Conservation (phyloP, 2,888 invertebrate species). For the Scaptodrosophila latifasciaeformis region DNA sequence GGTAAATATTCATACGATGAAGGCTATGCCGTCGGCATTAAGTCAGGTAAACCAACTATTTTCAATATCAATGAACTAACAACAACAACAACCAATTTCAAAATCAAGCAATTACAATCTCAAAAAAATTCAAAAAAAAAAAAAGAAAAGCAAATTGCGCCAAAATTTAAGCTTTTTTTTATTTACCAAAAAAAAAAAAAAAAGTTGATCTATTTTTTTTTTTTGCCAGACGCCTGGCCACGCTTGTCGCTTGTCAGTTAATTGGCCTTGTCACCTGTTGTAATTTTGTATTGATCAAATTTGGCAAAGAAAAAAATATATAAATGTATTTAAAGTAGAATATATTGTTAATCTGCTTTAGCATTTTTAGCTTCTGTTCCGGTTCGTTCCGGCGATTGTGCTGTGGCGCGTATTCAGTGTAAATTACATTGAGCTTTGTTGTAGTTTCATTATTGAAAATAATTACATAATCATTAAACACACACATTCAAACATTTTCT, state of each 20-base stretch:
- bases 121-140: no score
- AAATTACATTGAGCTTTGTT: constrained; percentile 55
- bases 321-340: neutral
- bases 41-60: constrained; percentile 75
- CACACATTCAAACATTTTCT: neutral
- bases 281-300: no score
- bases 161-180: no score
- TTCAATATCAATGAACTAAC: constrained; percentile 64
- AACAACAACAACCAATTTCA: constrained; percentile 36
- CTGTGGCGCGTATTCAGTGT: constrained; percentile 37
- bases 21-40: constrained; percentile 75
- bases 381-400: neutral
- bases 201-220: no score
- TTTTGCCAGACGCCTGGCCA: constrained; percentile 2
- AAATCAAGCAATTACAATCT: constrained; percentile 15
- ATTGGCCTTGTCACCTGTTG: constrained; percentile 2
- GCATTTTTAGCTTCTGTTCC: constrained; percentile 20
- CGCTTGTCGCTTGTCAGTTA: constrained; percentile 8
- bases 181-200: no score
- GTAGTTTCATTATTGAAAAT: constrained; percentile 72
- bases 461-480: constrained; percentile 34
- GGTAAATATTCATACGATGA: constrained; percentile 76
- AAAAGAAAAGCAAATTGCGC: no score
- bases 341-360: constrained; percentile 20
- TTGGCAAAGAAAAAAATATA: neutral